Base-by-base conservation (phyloP, 2,888 invertebrate species). In the Leucophora obtusa region DNA sequence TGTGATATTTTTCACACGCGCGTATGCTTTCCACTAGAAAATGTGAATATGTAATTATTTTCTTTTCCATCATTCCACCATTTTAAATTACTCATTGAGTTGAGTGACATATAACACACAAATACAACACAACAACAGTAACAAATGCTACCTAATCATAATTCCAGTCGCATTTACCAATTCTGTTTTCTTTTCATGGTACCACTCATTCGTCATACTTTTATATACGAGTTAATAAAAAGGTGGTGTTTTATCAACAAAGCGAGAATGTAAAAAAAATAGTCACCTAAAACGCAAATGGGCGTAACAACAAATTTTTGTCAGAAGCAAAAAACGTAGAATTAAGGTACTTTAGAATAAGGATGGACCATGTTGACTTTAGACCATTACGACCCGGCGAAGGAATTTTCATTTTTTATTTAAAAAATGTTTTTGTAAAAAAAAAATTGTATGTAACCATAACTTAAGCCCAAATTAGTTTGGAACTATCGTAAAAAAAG, bases 21-120 rank as follows among this genome's bases (percentile, higher is more conserved):
- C 78, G 72, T 71, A 33, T 62, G 73, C 75, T 80, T 83, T 69
- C 21, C 60, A 17, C 54, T 66, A 66, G n/a, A 47, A 76, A 76
- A 71, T 79, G 71, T 62, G 76, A 66, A 28, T 28, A 28, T 28
- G 53, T 58, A 69, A 38, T 62, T 56, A 38, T 62, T 60, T 60
- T 56, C 18, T 78, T 68, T 51, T 17, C 54, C 68, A 53, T 60
- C 72, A 56, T 72, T 79, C 74, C 71, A 68, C 75, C 79, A 73
- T 72, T 70, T 76, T 79, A 65, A 50, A 47, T 56, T 56, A 59
- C 65, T 82, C 82, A 65, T 72, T 78, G 59, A 18, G 62, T 53
- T 59, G 69, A 63, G 74, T 69, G 50, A 7, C 28, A 54, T 65
- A 43, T 15, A 18, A 78, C 54, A 78, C 43, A 58, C 38, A 70